Conservation (phyloP, 2,113 vertebrate genomes). For the Onychorhynchus coronatus region DNA sequence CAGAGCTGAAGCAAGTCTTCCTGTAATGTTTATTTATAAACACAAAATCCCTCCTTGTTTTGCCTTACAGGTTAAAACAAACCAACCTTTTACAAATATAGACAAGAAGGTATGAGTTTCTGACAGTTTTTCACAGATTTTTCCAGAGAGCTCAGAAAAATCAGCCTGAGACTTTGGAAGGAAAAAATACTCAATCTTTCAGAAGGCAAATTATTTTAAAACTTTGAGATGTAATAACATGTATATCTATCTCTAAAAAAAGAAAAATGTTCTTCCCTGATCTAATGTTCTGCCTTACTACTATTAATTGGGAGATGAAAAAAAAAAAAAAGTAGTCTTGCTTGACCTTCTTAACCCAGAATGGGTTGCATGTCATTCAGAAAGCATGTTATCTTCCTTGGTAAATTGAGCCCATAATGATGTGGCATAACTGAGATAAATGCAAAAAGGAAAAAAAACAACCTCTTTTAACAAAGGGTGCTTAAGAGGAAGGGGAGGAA, state of each 20-base stretch:
- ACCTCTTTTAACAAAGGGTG: not conserved
- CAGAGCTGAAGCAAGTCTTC: not conserved
- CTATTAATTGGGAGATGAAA: not conserved
- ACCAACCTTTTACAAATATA: not conserved
- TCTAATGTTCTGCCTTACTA: not conserved
- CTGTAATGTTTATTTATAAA: not conserved
- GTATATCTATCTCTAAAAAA: not conserved
- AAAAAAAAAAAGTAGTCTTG: not conserved
- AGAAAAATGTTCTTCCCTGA: not conserved
- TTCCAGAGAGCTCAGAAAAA: not conserved
- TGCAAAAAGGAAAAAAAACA: not conserved
- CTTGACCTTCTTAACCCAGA: not conserved
- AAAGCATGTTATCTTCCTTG: not conserved
- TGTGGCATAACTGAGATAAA: not conserved
- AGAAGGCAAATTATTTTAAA: not conserved
- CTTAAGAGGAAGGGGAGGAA: not conserved
- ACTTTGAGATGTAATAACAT: not conserved
- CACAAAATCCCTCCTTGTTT: not conserved
- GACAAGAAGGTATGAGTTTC: not conserved
- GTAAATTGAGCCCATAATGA: not conserved
- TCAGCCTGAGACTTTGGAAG: not conserved
- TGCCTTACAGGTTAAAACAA: not conserved
- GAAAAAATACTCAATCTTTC: not conserved
- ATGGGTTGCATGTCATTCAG: not conserved
- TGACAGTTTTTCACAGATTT: not conserved